Base-by-base conservation (phyloP, 1,140 invertebrate species). In the Eriosoma lanigerum region DNA sequence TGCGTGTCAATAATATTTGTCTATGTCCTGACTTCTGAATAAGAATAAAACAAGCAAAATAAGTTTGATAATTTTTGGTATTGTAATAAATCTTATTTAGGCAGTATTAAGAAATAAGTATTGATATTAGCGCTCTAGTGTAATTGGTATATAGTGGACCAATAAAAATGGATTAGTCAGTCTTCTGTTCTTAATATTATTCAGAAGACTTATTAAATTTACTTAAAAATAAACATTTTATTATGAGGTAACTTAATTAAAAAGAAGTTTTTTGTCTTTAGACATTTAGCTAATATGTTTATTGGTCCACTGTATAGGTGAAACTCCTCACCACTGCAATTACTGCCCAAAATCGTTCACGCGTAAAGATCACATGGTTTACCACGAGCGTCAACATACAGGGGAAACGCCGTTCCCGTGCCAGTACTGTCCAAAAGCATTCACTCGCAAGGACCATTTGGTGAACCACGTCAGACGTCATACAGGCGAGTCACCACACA, bases 341-440 rank as follows among this genome's bases (percentile, higher is more conserved):
- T 93, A 93, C 85, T 93, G 92, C 85, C 91, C 92, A 50, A 94
- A 94, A 86, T 92, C 92, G 26, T 94, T 94, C 86, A 93, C 92
- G 13, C 88, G 92, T 82, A 93, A 93, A 86, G 92, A 94, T 85
- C 92, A 94, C 85, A 88, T 93, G 82, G 85, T 93, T 83, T 94
- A 94, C 85, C 93, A 94, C 87, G 92, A 93, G 82, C 88, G 93
- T 52, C 92, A 94, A 86, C 93, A 94, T 86, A 93, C 92, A 83
- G 90, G 91, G 82, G 93, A 94, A 86, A 93, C 92, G 80, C 92
- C 92, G 64, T 93, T 94, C 85, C 88, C 91, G 81, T 95, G 93
- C 86, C 89, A 90, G 83, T 93, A 90, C 86, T 95, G 94, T 86
- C 90, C 91, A 38, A 95, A 94, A 86, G 91, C 91, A 56, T 95